phyloP scores from a whole-genome alignment of 1,140 invertebrate species.

The Triops longicaudatus region DNA sequence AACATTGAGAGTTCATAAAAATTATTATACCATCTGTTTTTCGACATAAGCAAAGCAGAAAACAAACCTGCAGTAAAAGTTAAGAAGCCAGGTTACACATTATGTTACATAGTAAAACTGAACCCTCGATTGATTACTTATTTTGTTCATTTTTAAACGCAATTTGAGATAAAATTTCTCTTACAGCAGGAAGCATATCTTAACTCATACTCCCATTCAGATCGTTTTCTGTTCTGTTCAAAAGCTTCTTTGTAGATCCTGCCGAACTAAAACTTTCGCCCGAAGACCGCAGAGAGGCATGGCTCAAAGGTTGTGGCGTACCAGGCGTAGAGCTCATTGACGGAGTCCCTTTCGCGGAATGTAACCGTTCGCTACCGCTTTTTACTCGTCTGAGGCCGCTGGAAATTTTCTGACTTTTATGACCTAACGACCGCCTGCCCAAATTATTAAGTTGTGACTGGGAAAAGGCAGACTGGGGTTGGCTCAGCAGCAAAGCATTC shows the following conservation, averaged over 20 bases:
- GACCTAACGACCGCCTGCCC: background rate
- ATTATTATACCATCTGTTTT: no score
- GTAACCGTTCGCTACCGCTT: constrained; percentile 23
- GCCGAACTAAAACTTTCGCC: constrained; percentile 63
- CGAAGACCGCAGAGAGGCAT: constrained; percentile 49
- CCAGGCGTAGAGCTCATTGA: constrained; percentile 25
- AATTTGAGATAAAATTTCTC: background rate
- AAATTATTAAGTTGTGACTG: constrained; percentile 4
- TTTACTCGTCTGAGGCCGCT: constrained; percentile 18
- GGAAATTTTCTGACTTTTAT: constrained; percentile 26
- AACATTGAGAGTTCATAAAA: no score
- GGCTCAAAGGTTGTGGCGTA: constrained; percentile 52
- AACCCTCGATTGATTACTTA: no score
- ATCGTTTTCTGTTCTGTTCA: background rate
- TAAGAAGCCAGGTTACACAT: no score
- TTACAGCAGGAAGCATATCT: background rate
- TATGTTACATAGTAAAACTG: no score
- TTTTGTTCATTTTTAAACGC: background rate
- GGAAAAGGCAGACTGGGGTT: constrained; percentile 29
- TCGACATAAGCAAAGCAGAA: no score
- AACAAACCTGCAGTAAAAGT: no score
- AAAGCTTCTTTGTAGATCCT: constrained; percentile 47
- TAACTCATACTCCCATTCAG: background rate
- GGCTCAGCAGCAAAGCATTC: constrained; percentile 19
- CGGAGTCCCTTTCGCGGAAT: constrained; percentile 45